phyloP scores from a whole-genome alignment of 1,140 invertebrate species.

The Anastrepha ludens region DNA sequence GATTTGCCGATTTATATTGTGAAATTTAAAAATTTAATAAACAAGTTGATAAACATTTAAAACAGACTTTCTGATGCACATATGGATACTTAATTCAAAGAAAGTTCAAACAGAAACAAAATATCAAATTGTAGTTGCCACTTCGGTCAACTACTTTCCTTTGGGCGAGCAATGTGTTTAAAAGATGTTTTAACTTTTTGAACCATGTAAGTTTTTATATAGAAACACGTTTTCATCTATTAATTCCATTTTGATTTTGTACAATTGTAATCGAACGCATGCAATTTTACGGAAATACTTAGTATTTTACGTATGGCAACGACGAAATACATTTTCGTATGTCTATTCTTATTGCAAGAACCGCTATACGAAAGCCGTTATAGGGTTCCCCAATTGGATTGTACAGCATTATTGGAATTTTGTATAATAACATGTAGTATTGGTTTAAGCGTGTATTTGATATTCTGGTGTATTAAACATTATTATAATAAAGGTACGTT shows the following conservation, averaged over 20 bases:
- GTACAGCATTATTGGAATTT: background rate
- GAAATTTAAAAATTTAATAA: background rate
- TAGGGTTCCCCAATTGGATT: background rate
- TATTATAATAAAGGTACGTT: too few species aligned
- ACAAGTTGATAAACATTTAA: background rate
- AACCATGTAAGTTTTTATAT: too few species aligned
- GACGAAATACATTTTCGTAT: background rate
- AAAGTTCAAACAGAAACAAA: background rate
- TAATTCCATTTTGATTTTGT: too few species aligned
- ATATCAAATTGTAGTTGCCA: background rate
- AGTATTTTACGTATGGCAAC: background rate
- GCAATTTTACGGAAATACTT: background rate
- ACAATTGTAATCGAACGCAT: too few species aligned
- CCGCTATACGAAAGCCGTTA: conserved; percentile 30
- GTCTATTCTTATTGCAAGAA: background rate
- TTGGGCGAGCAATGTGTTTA: too few species aligned
- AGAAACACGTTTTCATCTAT: too few species aligned
- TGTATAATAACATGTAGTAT: background rate
- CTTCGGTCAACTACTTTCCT: background rate
- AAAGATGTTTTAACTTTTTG: too few species aligned
- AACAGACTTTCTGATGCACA: too few species aligned
- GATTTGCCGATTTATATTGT: background rate
- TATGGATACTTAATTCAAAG: too few species aligned
- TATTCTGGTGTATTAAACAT: too few species aligned
- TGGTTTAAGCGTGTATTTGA: too few species aligned